These are phyloP conservation scores for Monochamus alternatus DNA, from an alignment of 2,888 invertebrate species.

Conservation along the genomic window DNA sequence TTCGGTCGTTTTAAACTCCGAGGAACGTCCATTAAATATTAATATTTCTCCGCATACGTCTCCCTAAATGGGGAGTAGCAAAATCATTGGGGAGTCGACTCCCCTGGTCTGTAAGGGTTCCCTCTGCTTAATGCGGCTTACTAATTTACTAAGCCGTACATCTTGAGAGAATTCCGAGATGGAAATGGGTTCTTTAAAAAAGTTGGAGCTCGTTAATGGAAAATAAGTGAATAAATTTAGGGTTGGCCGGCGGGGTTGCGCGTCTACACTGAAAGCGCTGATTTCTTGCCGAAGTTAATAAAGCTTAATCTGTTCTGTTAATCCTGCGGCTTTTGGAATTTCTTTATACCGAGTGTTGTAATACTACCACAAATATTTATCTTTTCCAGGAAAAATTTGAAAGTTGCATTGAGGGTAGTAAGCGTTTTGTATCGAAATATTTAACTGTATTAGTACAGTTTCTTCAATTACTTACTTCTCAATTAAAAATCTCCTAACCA, in stretches of 20 bases:
- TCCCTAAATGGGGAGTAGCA: constrained; percentile 12
- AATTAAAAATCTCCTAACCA: no score
- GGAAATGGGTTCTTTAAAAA: background rate
- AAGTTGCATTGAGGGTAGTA: no score
- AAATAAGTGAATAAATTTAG: background rate
- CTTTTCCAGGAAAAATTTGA: no score
- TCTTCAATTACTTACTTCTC: no score
- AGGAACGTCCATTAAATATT: constrained; percentile 23
- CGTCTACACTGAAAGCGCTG: background rate
- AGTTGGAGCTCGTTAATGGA: background rate
- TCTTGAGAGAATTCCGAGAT: background rate
- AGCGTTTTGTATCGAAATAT: no score
- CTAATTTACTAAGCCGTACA: background rate
- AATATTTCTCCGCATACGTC: constrained; percentile 14
- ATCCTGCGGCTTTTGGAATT: no score
- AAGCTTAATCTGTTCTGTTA: background rate
- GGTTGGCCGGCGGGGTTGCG: background rate
- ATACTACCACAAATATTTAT: no score
- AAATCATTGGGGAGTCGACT: constrained; percentile 5
- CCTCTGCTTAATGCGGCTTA: background rate
- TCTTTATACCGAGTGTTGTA: no score
- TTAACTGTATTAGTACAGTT: no score
- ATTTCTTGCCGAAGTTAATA: background rate
- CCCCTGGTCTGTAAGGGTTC: background rate
- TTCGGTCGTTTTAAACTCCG: constrained; percentile 26